Percentiles rank a stretch among this genome's conserved stretches.
Conservation (phyloP, 2,113 vertebrate genomes). For the Dunckerocampus dactyliophorus region DNA sequence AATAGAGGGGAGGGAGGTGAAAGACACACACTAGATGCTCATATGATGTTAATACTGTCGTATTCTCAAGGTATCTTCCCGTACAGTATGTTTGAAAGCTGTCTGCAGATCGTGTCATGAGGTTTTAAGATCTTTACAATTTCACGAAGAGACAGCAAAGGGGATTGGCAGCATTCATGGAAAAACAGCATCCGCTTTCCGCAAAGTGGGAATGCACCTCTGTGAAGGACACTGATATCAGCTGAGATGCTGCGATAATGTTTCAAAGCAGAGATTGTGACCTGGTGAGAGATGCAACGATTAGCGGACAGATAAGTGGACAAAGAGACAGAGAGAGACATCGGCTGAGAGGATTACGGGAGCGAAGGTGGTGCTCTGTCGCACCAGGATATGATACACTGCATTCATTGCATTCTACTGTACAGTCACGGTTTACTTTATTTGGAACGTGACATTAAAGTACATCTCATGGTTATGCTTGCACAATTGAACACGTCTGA, state of each 20-base stretch:
- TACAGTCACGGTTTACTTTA: no score
- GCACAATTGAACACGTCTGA: no score
- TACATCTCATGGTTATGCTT: no score
- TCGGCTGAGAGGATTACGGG: neutral
- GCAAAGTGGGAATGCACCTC: neutral
- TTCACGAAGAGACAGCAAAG: neutral
- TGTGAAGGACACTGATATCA: constrained; percentile 9
- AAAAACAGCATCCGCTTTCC: neutral
- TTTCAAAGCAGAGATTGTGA: constrained; percentile 1
- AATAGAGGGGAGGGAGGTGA: neutral
- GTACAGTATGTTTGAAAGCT: neutral
- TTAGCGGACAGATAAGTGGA: neutral
- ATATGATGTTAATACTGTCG: neutral
- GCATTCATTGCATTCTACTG: neutral
- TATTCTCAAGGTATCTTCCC: neutral
- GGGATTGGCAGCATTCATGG: neutral
- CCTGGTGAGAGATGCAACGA: neutral
- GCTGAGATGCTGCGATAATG: neutral
- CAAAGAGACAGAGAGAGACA: neutral
- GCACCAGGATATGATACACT: constrained; percentile 6
- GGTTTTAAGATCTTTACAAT: no score
- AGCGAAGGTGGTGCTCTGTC: neutral
- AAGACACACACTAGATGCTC: neutral
- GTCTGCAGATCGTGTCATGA: neutral
- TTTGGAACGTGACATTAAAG: no score